Conservation (phyloP, 2,113 vertebrate genomes). For the Boleophthalmus pectinirostris region DNA sequence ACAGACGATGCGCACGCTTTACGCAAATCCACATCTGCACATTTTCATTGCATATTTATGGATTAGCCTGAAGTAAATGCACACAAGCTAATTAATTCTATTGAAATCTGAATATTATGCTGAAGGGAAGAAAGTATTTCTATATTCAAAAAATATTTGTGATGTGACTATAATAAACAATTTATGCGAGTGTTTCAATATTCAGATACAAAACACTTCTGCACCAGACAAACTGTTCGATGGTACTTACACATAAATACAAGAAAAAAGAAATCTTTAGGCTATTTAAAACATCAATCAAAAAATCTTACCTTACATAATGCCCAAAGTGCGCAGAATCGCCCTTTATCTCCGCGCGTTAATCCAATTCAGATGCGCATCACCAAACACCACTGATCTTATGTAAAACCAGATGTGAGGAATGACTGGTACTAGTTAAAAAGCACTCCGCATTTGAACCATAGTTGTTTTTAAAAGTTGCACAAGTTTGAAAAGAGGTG, state of each 20-base stretch:
- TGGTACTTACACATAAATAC: background rate
- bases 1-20: background rate
- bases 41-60: background rate
- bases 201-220: background rate
- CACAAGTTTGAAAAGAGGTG: slow-evolving; percentile 22
- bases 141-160: background rate
- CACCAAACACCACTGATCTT: slow-evolving; percentile 40
- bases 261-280: background rate
- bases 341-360: slow-evolving; percentile 56
- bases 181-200: background rate
- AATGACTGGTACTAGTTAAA: background rate
- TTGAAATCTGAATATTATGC: background rate
- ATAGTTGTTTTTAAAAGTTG: slow-evolving; percentile 5
- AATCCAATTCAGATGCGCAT: slow-evolving; percentile 69
- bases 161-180: background rate
- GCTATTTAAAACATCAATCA: background rate
- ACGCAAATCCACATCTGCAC: background rate
- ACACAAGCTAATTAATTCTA: no score
- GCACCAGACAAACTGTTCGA: background rate
- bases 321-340: slow-evolving; percentile 67
- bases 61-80: background rate
- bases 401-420: slow-evolving; percentile 15
- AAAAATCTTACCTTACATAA: slow-evolving; percentile 78
- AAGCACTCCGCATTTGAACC: background rate
- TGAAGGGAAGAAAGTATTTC: background rate